phyloP scores from a whole-genome alignment of 2,797 vertebrate species.

The Microhierax caerulescens region DNA sequence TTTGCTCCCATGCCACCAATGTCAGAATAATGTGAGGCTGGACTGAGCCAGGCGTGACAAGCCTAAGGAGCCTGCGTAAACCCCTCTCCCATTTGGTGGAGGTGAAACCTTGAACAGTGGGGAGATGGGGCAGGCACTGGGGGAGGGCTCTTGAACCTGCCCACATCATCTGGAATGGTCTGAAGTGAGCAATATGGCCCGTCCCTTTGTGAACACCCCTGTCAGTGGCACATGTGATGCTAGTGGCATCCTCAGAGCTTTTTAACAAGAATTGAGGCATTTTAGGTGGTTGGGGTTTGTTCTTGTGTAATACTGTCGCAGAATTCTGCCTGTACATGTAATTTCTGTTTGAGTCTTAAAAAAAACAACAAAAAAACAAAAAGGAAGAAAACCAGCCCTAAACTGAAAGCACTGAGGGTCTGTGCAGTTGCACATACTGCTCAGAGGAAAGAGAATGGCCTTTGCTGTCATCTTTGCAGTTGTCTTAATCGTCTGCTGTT shows the following conservation, averaged over 20 bases:
- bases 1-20: not conserved
- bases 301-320: not conserved
- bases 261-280: not conserved
- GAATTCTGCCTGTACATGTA: not conserved
- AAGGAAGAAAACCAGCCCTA: not conserved
- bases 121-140: not conserved
- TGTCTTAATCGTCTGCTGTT: not conserved
- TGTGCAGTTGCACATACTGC: fast-evolving
- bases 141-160: not conserved
- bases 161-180: not conserved
- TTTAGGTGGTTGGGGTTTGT: not conserved
- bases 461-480: not conserved
- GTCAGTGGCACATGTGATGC: not conserved
- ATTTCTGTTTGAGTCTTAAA: not conserved
- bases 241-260: not conserved
- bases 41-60: not conserved
- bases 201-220: not conserved
- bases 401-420: not conserved
- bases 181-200: not conserved
- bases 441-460: not conserved
- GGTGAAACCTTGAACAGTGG: fast-evolving
- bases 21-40: not conserved
- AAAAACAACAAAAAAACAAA: not conserved
- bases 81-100: not conserved
- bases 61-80: not conserved